Evolutionary conservation across 2,888 invertebrate genomes (phyloP).

Genomic region (Tenodera sinensis): DNA sequence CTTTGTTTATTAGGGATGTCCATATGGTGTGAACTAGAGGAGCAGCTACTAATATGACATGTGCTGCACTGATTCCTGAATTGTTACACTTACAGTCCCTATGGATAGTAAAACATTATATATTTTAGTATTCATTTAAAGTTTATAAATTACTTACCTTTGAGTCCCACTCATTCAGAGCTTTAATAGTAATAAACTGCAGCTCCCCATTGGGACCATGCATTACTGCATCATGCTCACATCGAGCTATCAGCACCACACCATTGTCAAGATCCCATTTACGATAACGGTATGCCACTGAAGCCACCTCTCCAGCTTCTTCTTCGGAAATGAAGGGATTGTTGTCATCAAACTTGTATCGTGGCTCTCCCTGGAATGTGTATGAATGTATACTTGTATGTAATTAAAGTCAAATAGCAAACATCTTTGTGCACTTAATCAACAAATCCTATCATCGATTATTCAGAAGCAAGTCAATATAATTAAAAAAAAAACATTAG

Average conservation of each 20-base stretch:
- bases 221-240: constrained; percentile 95
- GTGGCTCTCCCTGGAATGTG: constrained; percentile 64
- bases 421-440: background rate
- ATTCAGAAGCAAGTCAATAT: background rate
- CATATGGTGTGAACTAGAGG: too few relatives aligned
- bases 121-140: too few relatives aligned
- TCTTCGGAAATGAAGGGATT: constrained; percentile 94
- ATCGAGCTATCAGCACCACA: constrained; percentile 85
- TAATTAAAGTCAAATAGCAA: too few relatives aligned
- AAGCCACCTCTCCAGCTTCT: constrained; percentile 89
- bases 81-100: too few relatives aligned
- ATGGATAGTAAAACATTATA: too few relatives aligned
- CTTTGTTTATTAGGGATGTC: too few relatives aligned
- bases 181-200: constrained; percentile 93
- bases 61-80: too few relatives aligned
- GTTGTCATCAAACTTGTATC: constrained; percentile 82
- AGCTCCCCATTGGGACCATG: constrained; percentile 82
- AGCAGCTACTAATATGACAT: too few relatives aligned
- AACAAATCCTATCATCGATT: background rate
- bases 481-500: background rate
- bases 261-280: constrained; percentile 95
- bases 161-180: constrained; percentile 98
- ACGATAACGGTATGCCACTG: constrained; percentile 94
- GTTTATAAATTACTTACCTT: constrained; percentile 50
- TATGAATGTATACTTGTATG: constrained; percentile 6